A percentile compares a stretch with the other conserved stretches of the same genome.
These are phyloP conservation scores for Arion vulgaris DNA, from an alignment of 1,140 invertebrate species.

Conservation along the genomic window DNA sequence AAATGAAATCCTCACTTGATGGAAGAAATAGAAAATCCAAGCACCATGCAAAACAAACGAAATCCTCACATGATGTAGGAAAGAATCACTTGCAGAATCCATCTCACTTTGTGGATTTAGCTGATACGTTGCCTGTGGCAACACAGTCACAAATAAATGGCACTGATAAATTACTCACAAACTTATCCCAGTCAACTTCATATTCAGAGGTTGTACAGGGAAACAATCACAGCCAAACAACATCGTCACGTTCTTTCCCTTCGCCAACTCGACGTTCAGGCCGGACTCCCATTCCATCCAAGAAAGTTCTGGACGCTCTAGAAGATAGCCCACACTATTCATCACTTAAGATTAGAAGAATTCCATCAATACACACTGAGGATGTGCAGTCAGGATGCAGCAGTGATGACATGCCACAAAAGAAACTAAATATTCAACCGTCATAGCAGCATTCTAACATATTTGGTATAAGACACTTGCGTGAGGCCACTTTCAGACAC, in stretches of 20 bases:
- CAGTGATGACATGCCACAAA: not conserved
- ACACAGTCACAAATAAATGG: not conserved
- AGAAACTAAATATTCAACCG: not conserved
- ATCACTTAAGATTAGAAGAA: not conserved
- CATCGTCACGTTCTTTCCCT: not conserved
- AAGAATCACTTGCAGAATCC: not conserved
- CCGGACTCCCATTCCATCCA: conserved; percentile 21
- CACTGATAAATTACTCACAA: not conserved
- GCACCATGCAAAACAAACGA: not conserved
- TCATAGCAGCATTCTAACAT: too few relatives aligned
- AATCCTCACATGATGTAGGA: not conserved
- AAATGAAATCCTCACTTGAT: too few relatives aligned
- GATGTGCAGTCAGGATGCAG: conserved; percentile 6
- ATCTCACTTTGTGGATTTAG: not conserved
- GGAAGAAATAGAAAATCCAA: too few relatives aligned
- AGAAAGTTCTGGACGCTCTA: conserved; percentile 1
- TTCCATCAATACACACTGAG: not conserved
- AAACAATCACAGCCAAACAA: not conserved
- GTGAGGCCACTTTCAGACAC: too few relatives aligned
- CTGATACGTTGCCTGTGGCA: not conserved
- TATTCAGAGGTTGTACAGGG: too few relatives aligned
- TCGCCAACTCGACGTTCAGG: conserved; percentile 8
- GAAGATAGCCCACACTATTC: not conserved
- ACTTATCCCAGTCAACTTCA: too few relatives aligned
- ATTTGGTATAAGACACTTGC: too few relatives aligned